phyloP scores from a whole-genome alignment of 2,888 invertebrate species.

The Nymphalis urticae region DNA sequence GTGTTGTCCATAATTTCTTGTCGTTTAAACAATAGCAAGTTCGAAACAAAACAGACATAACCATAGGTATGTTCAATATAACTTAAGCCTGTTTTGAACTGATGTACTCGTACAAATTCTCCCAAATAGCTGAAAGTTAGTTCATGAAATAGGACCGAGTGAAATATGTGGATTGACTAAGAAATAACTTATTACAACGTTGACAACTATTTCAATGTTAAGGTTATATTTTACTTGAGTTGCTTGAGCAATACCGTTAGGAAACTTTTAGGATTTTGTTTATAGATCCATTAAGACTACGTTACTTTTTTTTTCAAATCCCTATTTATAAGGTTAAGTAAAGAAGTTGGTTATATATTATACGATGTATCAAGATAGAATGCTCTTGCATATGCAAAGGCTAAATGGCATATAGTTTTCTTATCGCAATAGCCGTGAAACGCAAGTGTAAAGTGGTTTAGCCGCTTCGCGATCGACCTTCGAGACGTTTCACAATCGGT shows the following conservation, averaged over 20 bases:
- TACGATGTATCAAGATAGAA: no score
- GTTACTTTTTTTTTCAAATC: no score
- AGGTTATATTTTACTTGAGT: neutral
- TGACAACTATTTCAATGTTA: constrained; percentile 3
- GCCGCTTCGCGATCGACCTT: no score
- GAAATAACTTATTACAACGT: neutral
- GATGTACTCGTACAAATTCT: neutral
- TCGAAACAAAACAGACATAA: neutral
- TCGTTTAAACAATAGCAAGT: neutral
- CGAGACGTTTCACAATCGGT: no score
- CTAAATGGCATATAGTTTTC: no score
- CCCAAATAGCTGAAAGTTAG: constrained; percentile 1
- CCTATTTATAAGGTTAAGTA: no score
- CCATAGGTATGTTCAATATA: neutral
- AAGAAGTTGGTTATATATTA: no score
- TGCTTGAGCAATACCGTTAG: neutral
- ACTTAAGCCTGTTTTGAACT: neutral
- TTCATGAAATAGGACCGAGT: neutral
- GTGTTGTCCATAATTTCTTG: no score
- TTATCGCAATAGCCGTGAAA: no score
- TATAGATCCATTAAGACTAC: no score
- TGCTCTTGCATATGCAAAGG: no score
- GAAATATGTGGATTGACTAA: constrained; percentile 1
- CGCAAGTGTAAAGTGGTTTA: no score
- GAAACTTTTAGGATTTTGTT: neutral